Evolutionary conservation across 2,113 vertebrate genomes (phyloP).

Genomic region (Grantiella picta): DNA sequence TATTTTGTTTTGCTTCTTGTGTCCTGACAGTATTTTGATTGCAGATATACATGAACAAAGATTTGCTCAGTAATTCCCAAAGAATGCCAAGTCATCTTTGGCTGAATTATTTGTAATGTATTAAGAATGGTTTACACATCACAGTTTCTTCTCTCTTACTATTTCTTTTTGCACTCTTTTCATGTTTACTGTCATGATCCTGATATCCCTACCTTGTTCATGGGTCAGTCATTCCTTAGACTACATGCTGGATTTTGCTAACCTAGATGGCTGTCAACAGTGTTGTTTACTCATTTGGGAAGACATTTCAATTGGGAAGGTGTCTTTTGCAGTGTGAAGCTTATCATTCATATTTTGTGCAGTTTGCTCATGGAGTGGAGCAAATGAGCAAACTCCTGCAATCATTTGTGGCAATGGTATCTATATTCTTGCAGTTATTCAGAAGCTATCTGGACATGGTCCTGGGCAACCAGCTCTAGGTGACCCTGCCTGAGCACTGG

Average conservation of each 20-base stretch:
- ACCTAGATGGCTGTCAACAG: neutral
- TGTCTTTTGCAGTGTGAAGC: neutral
- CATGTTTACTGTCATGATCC: neutral
- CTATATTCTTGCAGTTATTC: neutral
- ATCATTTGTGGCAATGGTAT: neutral
- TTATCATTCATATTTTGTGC: neutral
- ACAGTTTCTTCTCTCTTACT: neutral
- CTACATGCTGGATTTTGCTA: neutral
- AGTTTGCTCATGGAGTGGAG: neutral
- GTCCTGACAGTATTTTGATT: neutral
- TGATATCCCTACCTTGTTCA: neutral
- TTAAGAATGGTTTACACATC: neutral
- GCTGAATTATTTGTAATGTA: neutral
- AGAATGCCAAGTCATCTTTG: neutral
- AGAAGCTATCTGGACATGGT: neutral
- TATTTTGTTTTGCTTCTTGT: neutral
- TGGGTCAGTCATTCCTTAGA: neutral
- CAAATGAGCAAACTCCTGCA: neutral
- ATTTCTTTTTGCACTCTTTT: neutral
- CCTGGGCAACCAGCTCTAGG: neutral
- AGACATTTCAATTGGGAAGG: neutral
- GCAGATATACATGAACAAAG: neutral
- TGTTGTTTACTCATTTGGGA: neutral
- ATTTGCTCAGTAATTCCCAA: neutral
- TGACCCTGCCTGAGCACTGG: neutral